phyloP scores from a whole-genome alignment of 2,888 invertebrate species.

The Melanophora roralis region DNA sequence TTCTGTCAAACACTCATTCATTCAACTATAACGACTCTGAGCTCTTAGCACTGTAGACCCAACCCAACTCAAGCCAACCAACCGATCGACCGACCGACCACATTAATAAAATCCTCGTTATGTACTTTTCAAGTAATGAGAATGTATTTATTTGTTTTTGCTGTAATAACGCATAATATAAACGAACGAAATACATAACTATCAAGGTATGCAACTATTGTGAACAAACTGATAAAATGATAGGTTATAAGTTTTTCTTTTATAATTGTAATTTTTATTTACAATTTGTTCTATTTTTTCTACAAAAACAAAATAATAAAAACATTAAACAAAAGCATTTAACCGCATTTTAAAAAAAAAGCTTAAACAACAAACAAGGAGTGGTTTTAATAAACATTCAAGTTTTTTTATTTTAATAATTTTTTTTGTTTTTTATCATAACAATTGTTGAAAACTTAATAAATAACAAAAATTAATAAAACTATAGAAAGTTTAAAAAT shows the following conservation, averaged over 20 bases:
- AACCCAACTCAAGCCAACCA: too few relatives aligned
- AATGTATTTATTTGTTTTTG: neutral
- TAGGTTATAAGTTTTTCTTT: slow-evolving; percentile 31
- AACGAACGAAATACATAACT: neutral
- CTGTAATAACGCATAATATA: neutral
- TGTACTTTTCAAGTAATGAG: neutral
- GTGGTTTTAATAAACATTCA: slow-evolving; percentile 48
- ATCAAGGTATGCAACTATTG: neutral
- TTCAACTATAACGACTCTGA: slow-evolving; percentile 38
- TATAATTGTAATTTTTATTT: slow-evolving; percentile 23
- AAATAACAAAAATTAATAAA: too few relatives aligned
- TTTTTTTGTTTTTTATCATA: slow-evolving; percentile 31
- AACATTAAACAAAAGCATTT: slow-evolving; percentile 40
- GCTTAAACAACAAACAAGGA: slow-evolving; percentile 39
- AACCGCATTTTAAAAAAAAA: slow-evolving; percentile 18
- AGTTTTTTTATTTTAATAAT: too few relatives aligned
- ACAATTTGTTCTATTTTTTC: slow-evolving; percentile 15
- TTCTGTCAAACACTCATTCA: slow-evolving; percentile 21
- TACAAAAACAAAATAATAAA: slow-evolving; percentile 23
- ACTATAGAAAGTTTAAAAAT: too few relatives aligned
- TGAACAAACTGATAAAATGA: slow-evolving; percentile 28
- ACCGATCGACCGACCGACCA: neutral
- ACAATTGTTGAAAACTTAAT: slow-evolving; percentile 19
- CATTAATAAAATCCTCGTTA: slow-evolving; percentile 31
- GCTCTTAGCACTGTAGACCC: neutral